A percentile compares a stretch with the other conserved stretches of the same genome.
phyloP scores from a whole-genome alignment of 1,140 invertebrate genomes.

The Orchestia grillus region DNA sequence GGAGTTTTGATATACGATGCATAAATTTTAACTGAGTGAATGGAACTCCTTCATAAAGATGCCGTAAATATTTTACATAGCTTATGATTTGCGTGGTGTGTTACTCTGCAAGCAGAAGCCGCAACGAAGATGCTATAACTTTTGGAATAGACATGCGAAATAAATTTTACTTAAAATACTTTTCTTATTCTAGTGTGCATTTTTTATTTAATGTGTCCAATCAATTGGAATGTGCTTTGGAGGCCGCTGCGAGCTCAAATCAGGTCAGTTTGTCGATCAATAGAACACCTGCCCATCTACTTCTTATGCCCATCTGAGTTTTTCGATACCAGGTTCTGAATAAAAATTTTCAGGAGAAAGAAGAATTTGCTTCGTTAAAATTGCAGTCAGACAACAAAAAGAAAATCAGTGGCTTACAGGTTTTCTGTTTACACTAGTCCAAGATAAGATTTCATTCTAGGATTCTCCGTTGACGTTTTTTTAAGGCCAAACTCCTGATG shows the following conservation, averaged over 20 bases:
- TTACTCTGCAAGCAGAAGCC: not conserved
- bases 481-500: no score
- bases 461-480: no score
- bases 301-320: no score
- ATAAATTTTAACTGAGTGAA: not conserved
- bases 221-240: not conserved
- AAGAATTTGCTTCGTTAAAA: no score
- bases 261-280: no score
- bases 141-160: not conserved
- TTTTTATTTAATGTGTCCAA: not conserved
- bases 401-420: no score
- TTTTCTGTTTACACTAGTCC: no score
- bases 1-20: not conserved
- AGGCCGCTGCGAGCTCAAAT: not conserved
- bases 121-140: not conserved
- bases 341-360: no score
- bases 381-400: no score
- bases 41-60: not conserved
- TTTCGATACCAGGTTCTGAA: no score
- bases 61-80: not conserved
- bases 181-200: not conserved
- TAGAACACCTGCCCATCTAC: no score
- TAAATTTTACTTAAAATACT: not conserved
- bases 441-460: no score
- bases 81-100: not conserved